These are phyloP conservation scores for Mustela nigripes DNA, from an alignment of 2,113 vertebrate species.

Conservation along the genomic window DNA sequence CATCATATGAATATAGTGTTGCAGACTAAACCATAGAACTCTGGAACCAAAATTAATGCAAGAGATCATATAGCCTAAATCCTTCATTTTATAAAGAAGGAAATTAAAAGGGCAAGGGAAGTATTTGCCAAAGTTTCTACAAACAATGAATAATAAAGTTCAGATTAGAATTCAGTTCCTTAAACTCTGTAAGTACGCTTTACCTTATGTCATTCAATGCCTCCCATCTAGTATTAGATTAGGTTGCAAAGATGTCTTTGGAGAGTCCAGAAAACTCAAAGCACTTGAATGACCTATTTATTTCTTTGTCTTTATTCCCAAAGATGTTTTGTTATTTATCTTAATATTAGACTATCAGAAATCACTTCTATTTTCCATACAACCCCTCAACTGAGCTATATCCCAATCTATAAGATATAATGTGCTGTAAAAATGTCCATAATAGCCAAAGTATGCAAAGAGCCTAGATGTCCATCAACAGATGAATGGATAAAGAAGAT, in stretches of 20 bases:
- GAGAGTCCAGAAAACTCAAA: background rate
- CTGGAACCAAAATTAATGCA: background rate
- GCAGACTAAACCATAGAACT: background rate
- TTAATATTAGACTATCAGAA: background rate
- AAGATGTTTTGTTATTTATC: background rate
- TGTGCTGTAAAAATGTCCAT: background rate
- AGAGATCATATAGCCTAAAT: background rate
- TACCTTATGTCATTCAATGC: background rate
- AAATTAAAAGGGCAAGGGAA: background rate
- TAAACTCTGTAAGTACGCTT: background rate
- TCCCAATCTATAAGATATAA: background rate
- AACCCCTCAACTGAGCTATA: background rate
- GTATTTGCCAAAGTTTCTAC: background rate
- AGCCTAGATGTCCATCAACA: too few species aligned
- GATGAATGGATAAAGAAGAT: too few species aligned
- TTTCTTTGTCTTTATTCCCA: background rate
- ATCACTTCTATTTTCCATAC: background rate
- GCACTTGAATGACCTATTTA: background rate
- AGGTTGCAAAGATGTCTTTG: background rate
- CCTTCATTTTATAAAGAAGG: background rate
- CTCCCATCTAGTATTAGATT: background rate
- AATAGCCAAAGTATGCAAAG: too few species aligned
- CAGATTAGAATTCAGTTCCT: background rate
- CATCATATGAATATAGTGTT: background rate
- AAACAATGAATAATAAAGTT: background rate